Conservation (phyloP, 2,888 invertebrate species). For the Melieria picta region DNA sequence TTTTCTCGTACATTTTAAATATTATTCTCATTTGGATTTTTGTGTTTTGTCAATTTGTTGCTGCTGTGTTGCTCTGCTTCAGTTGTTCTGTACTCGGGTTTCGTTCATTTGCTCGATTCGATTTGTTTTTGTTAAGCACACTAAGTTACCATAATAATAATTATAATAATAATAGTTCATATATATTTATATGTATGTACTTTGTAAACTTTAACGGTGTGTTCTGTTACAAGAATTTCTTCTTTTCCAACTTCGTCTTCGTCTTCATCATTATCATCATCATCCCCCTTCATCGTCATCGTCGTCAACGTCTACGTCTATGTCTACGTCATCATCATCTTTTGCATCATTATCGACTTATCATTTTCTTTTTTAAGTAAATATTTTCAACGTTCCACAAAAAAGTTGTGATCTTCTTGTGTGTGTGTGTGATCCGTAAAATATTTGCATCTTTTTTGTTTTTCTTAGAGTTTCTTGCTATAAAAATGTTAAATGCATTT, state of each 20-base stretch:
- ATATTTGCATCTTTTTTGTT: slow-evolving; percentile 29
- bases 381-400: slow-evolving; percentile 1
- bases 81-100: slow-evolving; percentile 1
- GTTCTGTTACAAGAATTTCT: slow-evolving; percentile 41
- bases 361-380: no score
- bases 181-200: neutral
- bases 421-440: slow-evolving; percentile 1
- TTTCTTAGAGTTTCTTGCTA: slow-evolving; percentile 23
- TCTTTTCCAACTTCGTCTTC: neutral
- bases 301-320: no score
- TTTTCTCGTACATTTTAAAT: slow-evolving; percentile 30
- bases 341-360: no score
- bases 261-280: no score
- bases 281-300: no score
- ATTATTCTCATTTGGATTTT: slow-evolving; percentile 34
- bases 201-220: slow-evolving; percentile 46
- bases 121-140: slow-evolving; percentile 41
- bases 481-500: slow-evolving; percentile 24
- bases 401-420: slow-evolving; percentile 11
- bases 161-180: neutral
- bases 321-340: no score
- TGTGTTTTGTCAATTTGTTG: slow-evolving; percentile 11
- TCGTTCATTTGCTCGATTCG: slow-evolving; percentile 19
- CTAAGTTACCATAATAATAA: slow-evolving; percentile 20
- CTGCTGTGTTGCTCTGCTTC: neutral